Evolutionary conservation across 2,888 invertebrate species (phyloP).

Genomic region (Amorpha juglandis): DNA sequence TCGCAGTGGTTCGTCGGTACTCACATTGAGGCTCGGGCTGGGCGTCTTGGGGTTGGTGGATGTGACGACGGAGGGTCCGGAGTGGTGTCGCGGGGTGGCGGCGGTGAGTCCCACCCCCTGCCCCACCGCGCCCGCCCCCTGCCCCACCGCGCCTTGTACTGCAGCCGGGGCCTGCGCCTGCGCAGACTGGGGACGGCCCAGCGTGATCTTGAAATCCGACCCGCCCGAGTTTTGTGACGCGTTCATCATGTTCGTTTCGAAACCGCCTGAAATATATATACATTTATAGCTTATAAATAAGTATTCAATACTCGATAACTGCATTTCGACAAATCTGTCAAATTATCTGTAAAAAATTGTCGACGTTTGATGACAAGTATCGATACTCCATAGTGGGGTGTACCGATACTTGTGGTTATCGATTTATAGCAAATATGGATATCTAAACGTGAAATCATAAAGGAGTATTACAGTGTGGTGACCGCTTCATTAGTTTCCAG

Average conservation of each 20-base stretch:
- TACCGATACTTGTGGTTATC: too few species aligned
- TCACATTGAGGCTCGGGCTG: conserved; percentile 88
- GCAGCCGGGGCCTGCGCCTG: conserved; percentile 34
- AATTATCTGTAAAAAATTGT: too few species aligned
- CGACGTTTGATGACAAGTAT: too few species aligned
- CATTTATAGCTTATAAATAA: too few species aligned
- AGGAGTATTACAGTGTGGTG: too few species aligned
- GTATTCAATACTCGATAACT: too few species aligned
- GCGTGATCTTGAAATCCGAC: conserved; percentile 88
- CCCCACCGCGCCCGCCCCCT: background rate
- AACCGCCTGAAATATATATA: conserved; percentile 38
- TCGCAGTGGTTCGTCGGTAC: conserved; percentile 34
- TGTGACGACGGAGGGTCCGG: conserved; percentile 82
- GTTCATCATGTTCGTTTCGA: conserved; percentile 45
- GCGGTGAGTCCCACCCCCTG: background rate
- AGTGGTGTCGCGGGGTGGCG: conserved; percentile 26
- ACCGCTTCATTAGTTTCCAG: too few species aligned
- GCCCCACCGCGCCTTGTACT: conserved; percentile 26
- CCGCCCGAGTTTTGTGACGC: conserved; percentile 45
- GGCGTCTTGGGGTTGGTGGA: conserved; percentile 94
- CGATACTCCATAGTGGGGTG: too few species aligned
- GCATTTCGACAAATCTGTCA: too few species aligned
- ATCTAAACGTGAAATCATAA: too few species aligned
- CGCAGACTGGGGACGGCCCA: conserved; percentile 56
- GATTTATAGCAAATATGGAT: too few species aligned